Percentiles rank a stretch among this genome's conserved stretches.
Evolutionary conservation across 2,113 vertebrate species (phyloP).

Genomic region (Pseudopodoces humilis): DNA sequence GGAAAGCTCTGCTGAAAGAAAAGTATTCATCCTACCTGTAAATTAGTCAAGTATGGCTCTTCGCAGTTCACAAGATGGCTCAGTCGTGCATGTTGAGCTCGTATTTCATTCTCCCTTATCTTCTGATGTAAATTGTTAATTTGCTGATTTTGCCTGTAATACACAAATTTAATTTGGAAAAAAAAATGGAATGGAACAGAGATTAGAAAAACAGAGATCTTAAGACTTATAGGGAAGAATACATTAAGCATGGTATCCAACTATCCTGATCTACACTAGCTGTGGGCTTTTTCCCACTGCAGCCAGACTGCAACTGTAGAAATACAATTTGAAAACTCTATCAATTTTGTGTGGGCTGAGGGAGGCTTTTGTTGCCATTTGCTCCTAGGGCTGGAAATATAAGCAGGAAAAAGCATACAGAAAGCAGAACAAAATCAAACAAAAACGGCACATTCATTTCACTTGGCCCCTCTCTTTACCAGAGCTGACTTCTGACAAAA

Average conservation of each 20-base stretch:
- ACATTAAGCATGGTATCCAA: background rate
- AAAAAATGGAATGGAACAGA: background rate
- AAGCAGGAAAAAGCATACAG: background rate
- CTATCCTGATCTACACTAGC: background rate
- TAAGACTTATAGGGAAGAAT: background rate
- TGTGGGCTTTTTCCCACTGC: background rate
- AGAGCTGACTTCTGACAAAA: background rate
- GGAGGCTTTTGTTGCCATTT: background rate
- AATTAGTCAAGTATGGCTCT: conserved; percentile 71
- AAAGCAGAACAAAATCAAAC: background rate
- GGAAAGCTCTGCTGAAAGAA: background rate
- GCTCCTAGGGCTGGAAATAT: background rate
- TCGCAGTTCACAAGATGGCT: conserved; percentile 82
- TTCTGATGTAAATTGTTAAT: conserved; percentile 88
- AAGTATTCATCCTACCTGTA: conserved; percentile 77
- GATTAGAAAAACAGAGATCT: background rate
- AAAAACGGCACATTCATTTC: background rate
- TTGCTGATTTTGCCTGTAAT: conserved; percentile 92
- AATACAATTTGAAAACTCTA: background rate
- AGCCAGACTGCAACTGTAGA: background rate
- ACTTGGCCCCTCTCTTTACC: background rate
- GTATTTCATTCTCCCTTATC: conserved; percentile 89
- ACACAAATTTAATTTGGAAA: background rate
- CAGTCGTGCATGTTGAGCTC: conserved; percentile 85
- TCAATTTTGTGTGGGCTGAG: background rate